Percentiles rank a stretch among this genome's conserved stretches.
These are phyloP conservation scores for Thymelicus sylvestris DNA, from an alignment of 2,888 invertebrate species.

Conservation along the genomic window DNA sequence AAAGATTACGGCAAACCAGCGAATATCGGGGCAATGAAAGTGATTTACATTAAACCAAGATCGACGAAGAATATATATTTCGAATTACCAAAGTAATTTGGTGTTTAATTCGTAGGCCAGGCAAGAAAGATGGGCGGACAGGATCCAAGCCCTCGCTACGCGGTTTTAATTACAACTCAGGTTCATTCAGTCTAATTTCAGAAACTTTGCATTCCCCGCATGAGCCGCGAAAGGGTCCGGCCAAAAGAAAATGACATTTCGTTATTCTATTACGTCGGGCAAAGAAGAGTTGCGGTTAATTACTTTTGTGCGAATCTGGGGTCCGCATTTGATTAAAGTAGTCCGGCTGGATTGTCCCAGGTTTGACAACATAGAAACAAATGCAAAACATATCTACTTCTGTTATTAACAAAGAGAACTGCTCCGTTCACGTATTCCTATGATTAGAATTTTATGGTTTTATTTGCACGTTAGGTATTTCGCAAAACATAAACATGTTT, in stretches of 20 bases:
- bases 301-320: conserved; percentile 63
- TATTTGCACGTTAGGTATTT: conserved; percentile 17
- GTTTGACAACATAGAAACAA: conserved; percentile 6
- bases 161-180: conserved; percentile 82
- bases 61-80: conserved; percentile 79
- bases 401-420: neutral
- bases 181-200: conserved; percentile 83
- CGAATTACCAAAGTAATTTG: conserved; percentile 82
- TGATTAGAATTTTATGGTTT: conserved; percentile 20
- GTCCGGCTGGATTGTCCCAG: conserved; percentile 27
- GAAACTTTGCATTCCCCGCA: conserved; percentile 82
- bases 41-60: conserved; percentile 81
- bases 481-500: conserved; percentile 28
- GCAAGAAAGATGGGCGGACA: conserved; percentile 81
- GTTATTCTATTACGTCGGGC: conserved; percentile 81
- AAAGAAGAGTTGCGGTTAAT: conserved; percentile 74
- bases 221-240: conserved; percentile 83
- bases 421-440: conserved; percentile 6
- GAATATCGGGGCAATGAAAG: conserved; percentile 80
- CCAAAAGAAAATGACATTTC: conserved; percentile 83
- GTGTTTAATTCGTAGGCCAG: conserved; percentile 83
- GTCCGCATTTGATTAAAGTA: conserved; percentile 26
- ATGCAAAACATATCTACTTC: conserved; percentile 21
- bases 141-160: conserved; percentile 63
- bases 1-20: conserved; percentile 41